Evolutionary conservation across 2,113 vertebrate genomes (phyloP), one percentile per base, ranked within the genome.

Genomic region (Oryzias woworae): DNA sequence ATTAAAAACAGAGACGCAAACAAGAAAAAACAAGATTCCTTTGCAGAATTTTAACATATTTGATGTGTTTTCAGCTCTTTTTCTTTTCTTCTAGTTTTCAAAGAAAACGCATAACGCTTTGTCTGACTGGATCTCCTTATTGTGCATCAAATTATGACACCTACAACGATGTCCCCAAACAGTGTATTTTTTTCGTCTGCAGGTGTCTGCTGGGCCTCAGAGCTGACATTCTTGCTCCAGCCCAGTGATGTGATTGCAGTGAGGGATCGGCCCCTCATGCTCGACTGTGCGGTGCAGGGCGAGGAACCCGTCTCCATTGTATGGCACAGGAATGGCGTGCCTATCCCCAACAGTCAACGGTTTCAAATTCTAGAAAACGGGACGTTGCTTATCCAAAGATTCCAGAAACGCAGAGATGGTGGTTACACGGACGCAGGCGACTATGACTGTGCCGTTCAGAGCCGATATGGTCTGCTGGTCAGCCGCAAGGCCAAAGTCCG

Each of bases 221-320:
- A 94, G 73, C 81, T 93, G 70, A 84, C 86, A 2, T 95, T 94
- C 36, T 20, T 91, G 55, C 36, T 48, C 51, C 89, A 94, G 65
- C 92, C 90, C 2, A 84, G 76, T 14, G 90, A 92, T 15, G 75
- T 91, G 62, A 93, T 90, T 6, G 92, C 92, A 0, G 72, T 93
- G 53, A 42, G 75, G 57, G 86, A 92, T 7, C 82, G 75, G 0
- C 88, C 77, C 0, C 84, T 92, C 50, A 81, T 89, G 86, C 71
- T 94, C 62, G 80, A 92, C 81, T 93, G 92, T 65, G 78, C 54
- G 51, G 92, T 91, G 13, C 87, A 90, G 47, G 89, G 92, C 0
- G 88, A 92, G n/a, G 82, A 79, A 0, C 92, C 90, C 0, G 63
- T 92, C 70, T 66, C 70, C 8, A 72, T 91, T 0, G 92, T 85